A percentile compares a stretch with the other conserved stretches of the same genome.
These are phyloP conservation scores for Limnephilus rhombicus DNA, from an alignment of 2,888 invertebrate species.

Conservation along the genomic window DNA sequence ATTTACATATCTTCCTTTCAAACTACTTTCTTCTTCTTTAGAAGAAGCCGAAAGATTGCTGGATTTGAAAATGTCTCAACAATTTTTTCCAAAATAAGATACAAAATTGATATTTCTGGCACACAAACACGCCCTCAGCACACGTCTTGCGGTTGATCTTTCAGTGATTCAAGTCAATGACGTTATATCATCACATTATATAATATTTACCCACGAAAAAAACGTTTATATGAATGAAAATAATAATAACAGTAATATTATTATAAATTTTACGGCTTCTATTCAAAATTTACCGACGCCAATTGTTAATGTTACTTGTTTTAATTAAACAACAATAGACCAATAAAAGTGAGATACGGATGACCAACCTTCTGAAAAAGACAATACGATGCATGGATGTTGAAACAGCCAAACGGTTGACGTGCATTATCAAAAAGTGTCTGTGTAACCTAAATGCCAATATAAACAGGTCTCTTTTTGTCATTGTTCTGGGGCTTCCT, in stretches of 20 bases:
- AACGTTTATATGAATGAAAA: neutral
- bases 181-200: too few relatives aligned
- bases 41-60: too few relatives aligned
- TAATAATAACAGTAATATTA: neutral
- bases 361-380: constrained; percentile 11
- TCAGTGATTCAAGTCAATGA: too few relatives aligned
- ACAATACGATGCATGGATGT: constrained; percentile 23
- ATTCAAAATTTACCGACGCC: neutral
- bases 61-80: too few relatives aligned
- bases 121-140: too few relatives aligned
- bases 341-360: neutral
- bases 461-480: neutral
- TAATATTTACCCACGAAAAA: neutral
- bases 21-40: too few relatives aligned
- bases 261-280: neutral
- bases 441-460: constrained; percentile 37
- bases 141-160: too few relatives aligned
- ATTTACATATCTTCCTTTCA: too few relatives aligned
- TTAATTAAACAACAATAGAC: neutral
- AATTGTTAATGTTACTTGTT: neutral
- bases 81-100: too few relatives aligned
- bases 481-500: constrained; percentile 32
- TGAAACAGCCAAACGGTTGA: constrained; percentile 16
- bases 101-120: too few relatives aligned
- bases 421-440: constrained; percentile 4